Base-by-base conservation (phyloP, 2,888 invertebrate species). In the Tetragnatha montana region DNA sequence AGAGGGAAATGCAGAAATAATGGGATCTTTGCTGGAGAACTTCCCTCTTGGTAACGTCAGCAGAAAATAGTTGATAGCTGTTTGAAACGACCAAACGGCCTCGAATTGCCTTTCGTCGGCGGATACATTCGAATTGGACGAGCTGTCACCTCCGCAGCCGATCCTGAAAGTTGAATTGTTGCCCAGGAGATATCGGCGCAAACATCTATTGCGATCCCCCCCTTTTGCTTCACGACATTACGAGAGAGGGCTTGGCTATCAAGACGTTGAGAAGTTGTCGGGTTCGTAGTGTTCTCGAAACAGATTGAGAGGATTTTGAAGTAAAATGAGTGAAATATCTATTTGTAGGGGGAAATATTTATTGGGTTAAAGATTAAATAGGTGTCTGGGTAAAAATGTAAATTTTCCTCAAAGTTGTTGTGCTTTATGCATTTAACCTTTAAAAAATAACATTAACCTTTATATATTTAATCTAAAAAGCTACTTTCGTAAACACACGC, bases 61-160 rank as follows among this genome's bases (percentile, higher is more conserved):
- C 76, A 76, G 50, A 76, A 76, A 50, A 50, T 76, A 76, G 49
- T 50, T 49, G 50, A 76, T 76, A 47, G 76, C 76, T 50, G 50
- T 76, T 10, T 49, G 19, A 47, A 76, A n/a, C 76, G 50, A n/a
- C 76, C 50, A 50, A 76, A 76, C 76, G 76, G 49, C 49, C 50
- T 76, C 76, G 76, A 76, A 76, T 76, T 76, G 76, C 76, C 76
- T 76, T 76, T 76, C n/a, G 76, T 50, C 50, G 49, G n/a, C 17
- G 6, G n/a, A 49, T 50, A 10, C 49, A 76, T 76, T 76, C 7
- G 74, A 74, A 74, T 74, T 74, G 35, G 76, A 21, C 49, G 76
- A 47, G 50, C 49, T 50, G 76, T 50, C 50, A 35, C 76, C 35
- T 35, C 74, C 22, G 10, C 60, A 60, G 74, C 19, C 14, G 17